A percentile compares a stretch with the other conserved stretches of the same genome.
Evolutionary conservation across 1,140 invertebrate species (phyloP).

Genomic region (Drosophila ohnishii): DNA sequence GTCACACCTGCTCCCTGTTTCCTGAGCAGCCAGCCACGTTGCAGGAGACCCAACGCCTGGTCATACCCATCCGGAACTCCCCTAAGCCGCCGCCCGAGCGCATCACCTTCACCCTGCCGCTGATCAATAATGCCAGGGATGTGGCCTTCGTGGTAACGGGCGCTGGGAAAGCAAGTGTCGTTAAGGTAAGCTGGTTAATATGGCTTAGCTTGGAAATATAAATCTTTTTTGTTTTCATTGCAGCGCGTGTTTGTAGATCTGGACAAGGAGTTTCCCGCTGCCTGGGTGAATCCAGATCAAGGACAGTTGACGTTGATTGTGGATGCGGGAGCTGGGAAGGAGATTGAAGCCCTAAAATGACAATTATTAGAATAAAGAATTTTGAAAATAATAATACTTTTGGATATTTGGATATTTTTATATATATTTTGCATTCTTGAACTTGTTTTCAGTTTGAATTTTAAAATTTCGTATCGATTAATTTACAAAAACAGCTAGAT

Average conservation of each 20-base stretch:
- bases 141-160: constrained; percentile 94
- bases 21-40: constrained; percentile 90
- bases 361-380: neutral
- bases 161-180: constrained; percentile 92
- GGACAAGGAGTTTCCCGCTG: constrained; percentile 54
- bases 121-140: constrained; percentile 93
- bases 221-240: constrained; percentile 1
- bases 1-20: constrained; percentile 99
- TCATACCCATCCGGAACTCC: constrained; percentile 94
- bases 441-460: neutral
- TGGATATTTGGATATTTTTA: neutral
- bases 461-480: neutral
- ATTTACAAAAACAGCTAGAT: neutral
- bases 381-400: constrained; percentile 25
- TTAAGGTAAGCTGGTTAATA: constrained; percentile 85
- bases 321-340: constrained; percentile 41
- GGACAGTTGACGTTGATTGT: constrained; percentile 55
- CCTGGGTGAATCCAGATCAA: constrained; percentile 58
- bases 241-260: constrained; percentile 52
- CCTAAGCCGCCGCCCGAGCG: constrained; percentile 97
- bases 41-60: constrained; percentile 87
- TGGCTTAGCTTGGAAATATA: neutral
- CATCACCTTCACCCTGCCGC: constrained; percentile 96
- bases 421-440: neutral
- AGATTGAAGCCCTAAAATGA: constrained; percentile 9